Conservation (phyloP, 2,113 vertebrate species). For the Cynocephalus volans region DNA sequence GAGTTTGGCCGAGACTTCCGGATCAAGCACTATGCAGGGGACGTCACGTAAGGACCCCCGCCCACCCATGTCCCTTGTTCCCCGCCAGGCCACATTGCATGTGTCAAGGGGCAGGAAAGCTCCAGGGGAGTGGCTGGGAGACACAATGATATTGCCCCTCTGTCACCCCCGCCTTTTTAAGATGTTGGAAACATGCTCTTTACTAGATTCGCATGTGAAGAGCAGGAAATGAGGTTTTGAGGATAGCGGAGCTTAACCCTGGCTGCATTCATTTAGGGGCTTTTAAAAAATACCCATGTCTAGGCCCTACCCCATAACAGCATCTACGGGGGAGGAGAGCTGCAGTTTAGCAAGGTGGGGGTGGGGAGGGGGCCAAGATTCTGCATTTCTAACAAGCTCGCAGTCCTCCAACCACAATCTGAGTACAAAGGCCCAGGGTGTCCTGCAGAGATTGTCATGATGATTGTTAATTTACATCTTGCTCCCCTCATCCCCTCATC, state of each 20-base stretch:
- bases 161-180: background rate
- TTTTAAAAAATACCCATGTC: background rate
- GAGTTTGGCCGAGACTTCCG: constrained; percentile 96
- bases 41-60: constrained; percentile 92
- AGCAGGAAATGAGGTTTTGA: background rate
- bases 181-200: background rate
- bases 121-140: no score
- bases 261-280: no score
- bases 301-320: background rate
- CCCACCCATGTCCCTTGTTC: no score
- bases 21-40: constrained; percentile 96
- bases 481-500: background rate
- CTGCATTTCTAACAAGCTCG: background rate
- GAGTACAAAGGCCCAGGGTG: background rate
- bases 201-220: background rate
- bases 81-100: background rate
- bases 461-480: background rate
- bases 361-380: background rate
- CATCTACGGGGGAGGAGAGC: background rate
- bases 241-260: background rate
- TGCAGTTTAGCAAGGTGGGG: background rate
- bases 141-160: no score
- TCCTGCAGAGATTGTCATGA: background rate
- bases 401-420: background rate
- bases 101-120: background rate